Conservation (phyloP, 2,888 invertebrate species). For the Epistrophe eligans region DNA sequence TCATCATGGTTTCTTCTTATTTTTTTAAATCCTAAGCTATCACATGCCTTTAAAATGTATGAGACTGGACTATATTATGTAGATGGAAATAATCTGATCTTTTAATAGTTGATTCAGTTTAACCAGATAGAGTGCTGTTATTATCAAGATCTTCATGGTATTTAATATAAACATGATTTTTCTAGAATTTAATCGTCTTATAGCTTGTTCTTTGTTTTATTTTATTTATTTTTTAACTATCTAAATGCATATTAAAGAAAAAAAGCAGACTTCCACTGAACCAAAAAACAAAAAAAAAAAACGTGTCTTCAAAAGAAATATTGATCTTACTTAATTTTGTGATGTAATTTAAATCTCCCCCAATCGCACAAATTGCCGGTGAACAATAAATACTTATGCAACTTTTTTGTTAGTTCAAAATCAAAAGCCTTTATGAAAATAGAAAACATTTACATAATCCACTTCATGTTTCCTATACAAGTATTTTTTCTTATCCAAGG, state of each 20-base stretch:
- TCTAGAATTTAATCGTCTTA: not conserved
- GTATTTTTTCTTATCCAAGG: not conserved
- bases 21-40: too few species aligned
- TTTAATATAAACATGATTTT: constrained; percentile 4
- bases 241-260: not conserved
- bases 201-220: not conserved
- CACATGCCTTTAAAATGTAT: too few species aligned
- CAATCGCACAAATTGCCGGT: not conserved
- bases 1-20: too few species aligned
- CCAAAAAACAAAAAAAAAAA: not conserved
- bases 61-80: too few species aligned
- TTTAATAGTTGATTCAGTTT: not conserved
- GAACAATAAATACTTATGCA: not conserved
- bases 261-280: not conserved
- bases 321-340: constrained; percentile 15
- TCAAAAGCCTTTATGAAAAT: constrained; percentile 6
- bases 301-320: constrained; percentile 9
- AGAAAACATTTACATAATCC: constrained; percentile 22
- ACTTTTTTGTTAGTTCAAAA: constrained; percentile 6
- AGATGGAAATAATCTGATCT: not conserved
- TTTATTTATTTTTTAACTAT: not conserved
- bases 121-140: not conserved
- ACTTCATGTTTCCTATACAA: not conserved
- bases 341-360: not conserved
- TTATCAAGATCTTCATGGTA: constrained; percentile 4